These are phyloP conservation scores for Amphibalanus amphitrite DNA, from an alignment of 1,140 invertebrate genomes.

Conservation along the genomic window DNA sequence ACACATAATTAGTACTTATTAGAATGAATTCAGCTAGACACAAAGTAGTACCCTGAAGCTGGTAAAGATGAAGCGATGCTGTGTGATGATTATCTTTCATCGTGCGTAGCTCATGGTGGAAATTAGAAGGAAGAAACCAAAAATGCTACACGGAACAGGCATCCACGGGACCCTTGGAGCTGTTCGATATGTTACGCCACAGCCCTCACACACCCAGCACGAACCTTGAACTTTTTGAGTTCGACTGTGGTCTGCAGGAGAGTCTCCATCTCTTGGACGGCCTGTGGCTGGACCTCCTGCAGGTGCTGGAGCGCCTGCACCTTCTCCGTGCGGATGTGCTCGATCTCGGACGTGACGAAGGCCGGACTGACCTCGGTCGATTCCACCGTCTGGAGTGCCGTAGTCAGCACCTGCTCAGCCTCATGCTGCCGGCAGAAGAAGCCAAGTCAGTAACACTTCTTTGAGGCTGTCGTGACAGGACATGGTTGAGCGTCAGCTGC, in stretches of 20 bases:
- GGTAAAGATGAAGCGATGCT: neutral
- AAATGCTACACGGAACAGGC: neutral
- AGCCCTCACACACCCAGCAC: neutral
- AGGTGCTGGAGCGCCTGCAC: neutral
- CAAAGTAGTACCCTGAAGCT: neutral
- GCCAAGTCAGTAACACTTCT: no score
- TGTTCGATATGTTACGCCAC: neutral
- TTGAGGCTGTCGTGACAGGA: no score
- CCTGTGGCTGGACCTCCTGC: neutral
- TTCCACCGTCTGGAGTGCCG: neutral
- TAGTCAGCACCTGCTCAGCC: neutral
- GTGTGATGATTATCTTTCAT: neutral
- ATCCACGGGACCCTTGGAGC: neutral
- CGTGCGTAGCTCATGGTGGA: neutral
- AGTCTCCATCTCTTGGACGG: neutral
- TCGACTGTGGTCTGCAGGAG: neutral
- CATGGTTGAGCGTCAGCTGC: no score
- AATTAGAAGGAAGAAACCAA: neutral
- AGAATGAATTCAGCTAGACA: no score
- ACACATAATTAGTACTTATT: no score
- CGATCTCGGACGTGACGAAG: neutral
- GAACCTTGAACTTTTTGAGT: neutral
- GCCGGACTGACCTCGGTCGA: neutral
- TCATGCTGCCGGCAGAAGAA: neutral
- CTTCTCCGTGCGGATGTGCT: neutral